Evolutionary conservation across 2,797 vertebrate species (phyloP), one percentile per base, ranked within the genome.

Genomic region (Naso thynnoides): DNA sequence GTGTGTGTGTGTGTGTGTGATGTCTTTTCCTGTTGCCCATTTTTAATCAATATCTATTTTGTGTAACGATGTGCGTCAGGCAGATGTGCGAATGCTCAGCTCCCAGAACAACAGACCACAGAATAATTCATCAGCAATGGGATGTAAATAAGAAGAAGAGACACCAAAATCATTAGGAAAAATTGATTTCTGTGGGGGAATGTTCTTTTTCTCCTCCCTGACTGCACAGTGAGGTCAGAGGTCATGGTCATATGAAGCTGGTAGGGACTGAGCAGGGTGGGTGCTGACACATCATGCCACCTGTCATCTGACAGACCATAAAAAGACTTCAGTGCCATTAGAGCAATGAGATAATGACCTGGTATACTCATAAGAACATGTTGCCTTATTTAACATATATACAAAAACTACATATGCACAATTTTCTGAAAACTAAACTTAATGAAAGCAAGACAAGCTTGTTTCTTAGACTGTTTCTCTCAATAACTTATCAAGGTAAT

Each of bases 1-100:
- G 54, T 42, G 45, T 5, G 7, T n/a, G 57, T 21, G 9, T 45
- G 57, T 56, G 31, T 55, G 6, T 21, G 21, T 4, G 36, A 9
- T 9, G n/a, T 69, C 47, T 53, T 69, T 49, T 31, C 27, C 42
- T 42, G 21, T 48, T 39, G 55, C 27, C 36, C 5, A 44, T 74
- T 81, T 83, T 68, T 63, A 73, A 81, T 84, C 75, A 69, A 66
- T 76, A 76, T 47, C 41, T 47, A 42, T 61, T 76, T 69, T 55
- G 59, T 73, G 19, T 70, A 16, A 55, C 45, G 26, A 55, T 59
- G 70, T 86, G 73, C 84, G 70, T 84, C 57, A 77, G 48, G 5
- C 56, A 70, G 50, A 41, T 71, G 48, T 65, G 38, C 44, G 44
- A 24, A 36, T 56, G 50, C 57, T 65, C 59, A 67, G 26, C 18